Base-by-base conservation (phyloP, 2,113 vertebrate genomes). In the Alligator sinensis region DNA sequence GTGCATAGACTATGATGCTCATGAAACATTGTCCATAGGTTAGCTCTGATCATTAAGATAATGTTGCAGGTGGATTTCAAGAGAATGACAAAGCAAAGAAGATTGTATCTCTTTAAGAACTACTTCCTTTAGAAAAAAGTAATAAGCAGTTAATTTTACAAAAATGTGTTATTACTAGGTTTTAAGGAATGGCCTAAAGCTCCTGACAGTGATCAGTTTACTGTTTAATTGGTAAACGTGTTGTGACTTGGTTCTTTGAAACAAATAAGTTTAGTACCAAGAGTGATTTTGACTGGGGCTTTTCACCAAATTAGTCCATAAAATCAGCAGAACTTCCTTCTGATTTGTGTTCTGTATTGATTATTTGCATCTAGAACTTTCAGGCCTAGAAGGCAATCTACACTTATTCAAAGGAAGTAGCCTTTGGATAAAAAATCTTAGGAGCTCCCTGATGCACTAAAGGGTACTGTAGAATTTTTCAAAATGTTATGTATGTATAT, bases 141-240 rank as follows among this genome's bases (percentile, higher is more conserved):
- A 93, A 92, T n/a, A 88, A 75, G 28, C 89, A 80, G 60, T 0
- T 9, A 75, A 78, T 89, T 92, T 74, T 22, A 89, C 87, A 84
- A 79, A 81, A 75, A 57, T 95, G 74, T 83, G 93, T 96, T 94
- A 80, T 91, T 95, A 92, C 59, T n/a, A 60, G 68, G 24, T 61
- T 87, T 77, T 94, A 70, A 95, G 90, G 77, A 93, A 77, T 80
- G 77, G 82, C 85, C 94, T 88, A 82, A 91, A 84, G 64, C 79
- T 84, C 58, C 88, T 80, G 91, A 91, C 55, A 28, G 87, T n/a
- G 80, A 87, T 16, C 58, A 21, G 6, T 93, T 89, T 91, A 34
- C 81, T 68, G 6, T 93, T 89, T 90, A 34, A 81, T 68, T 94
- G 85, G 84, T 83, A 55, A 86, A 77, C 93, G 61, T 58, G 38